Evolutionary conservation across 2,888 invertebrate species (phyloP), one percentile per base, ranked within the genome.

Genomic region (Lasioglossum pauxillum): DNA sequence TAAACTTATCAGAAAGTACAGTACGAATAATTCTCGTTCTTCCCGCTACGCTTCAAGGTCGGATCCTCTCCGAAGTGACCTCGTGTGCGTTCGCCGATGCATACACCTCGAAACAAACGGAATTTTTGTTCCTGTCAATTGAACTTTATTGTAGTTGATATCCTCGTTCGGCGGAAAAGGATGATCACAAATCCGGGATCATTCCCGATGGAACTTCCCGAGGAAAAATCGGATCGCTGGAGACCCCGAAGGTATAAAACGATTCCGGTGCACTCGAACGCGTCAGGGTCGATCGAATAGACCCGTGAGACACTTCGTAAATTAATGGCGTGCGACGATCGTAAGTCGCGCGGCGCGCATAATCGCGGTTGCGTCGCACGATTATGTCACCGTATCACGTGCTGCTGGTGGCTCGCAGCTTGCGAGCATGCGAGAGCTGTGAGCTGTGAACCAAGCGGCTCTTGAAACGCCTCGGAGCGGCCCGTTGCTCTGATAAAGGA

Each of bases 351-450:
- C 49, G 5, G 23, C 69, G 49, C 35, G 5, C 64, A 78, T 71
- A 77, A 80, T 80, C 80, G 41, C 60, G 46, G 64, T 78, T 78
- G 69, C 71, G 78, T 81, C 78, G 57, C 64, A 14, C 67, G 72
- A 82, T 89, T 88, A 78, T 85, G 79, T 85, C 82, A 90, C 38
- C 77, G 41, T n/a, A 57, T 88, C 86, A 84, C 82, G 77, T 78
- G 82, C 83, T 75, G 82, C 82, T 38, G 67, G 19, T 64, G 74
- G 35, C 76, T 73, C n/a, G 82, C 78, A 84, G 75, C 81, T 16
- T 86, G 73, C 72, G 75, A 78, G 49, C 71, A 74, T 53, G 53
- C n/a, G 53, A 53, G 53, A 53, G 53, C 10, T 7, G 10, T 10
- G 53, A 53, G 23, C 23, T 53, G 53, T 53, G 53, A 53, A 53